phyloP scores from a whole-genome alignment of 2,113 vertebrate species.

The Phoxinus phoxinus region DNA sequence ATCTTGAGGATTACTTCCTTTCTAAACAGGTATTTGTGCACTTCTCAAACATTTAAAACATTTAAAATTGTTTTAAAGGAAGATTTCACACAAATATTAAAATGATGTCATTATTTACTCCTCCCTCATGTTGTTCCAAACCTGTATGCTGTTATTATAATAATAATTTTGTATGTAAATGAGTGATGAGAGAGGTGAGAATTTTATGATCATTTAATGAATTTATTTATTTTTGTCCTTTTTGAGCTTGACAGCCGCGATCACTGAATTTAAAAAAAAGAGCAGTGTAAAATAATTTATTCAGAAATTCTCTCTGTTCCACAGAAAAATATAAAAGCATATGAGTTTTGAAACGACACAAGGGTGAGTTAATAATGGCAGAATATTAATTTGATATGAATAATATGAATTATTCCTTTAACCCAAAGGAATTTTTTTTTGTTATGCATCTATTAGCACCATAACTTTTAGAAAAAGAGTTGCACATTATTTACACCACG shows the following conservation, averaged over 20 bases:
- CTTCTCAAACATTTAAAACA: neutral
- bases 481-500: neutral
- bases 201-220: neutral
- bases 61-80: neutral
- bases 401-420: neutral
- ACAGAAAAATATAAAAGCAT: neutral
- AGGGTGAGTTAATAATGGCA: neutral
- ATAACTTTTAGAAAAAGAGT: neutral
- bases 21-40: conserved; percentile 84
- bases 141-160: neutral
- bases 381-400: neutral
- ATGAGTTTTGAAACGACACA: neutral
- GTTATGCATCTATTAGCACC: neutral
- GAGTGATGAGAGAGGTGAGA: neutral
- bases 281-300: neutral
- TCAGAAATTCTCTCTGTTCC: neutral
- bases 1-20: conserved; percentile 81
- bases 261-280: no score
- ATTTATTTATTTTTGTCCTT: neutral
- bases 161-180: neutral
- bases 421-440: neutral
- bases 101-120: neutral
- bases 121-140: neutral
- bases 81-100: neutral
- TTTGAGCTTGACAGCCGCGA: neutral